Evolutionary conservation across 2,113 vertebrate genomes (phyloP).

Genomic region (Silurus asotus): DNA sequence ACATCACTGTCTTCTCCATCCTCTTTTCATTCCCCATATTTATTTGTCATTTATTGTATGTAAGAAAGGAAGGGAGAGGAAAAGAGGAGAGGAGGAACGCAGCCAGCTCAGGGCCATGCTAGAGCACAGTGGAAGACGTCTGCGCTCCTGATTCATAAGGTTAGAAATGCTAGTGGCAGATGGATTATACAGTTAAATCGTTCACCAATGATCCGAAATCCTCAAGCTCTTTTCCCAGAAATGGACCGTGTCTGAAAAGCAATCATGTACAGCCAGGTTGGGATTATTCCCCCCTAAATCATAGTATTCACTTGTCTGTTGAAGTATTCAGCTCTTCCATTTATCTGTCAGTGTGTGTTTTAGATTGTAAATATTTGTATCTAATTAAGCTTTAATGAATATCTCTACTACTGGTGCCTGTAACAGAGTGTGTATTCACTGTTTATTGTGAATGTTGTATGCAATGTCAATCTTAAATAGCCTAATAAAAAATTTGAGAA

Average conservation of each 20-base stretch:
- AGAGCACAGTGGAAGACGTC: conserved; percentile 48
- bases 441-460: conserved; percentile 20
- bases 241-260: not conserved
- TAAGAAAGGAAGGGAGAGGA: conserved; percentile 56
- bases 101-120: conserved; percentile 58
- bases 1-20: conserved; percentile 47
- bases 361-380: conserved; percentile 6
- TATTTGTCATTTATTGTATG: conserved; percentile 68
- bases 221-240: not conserved
- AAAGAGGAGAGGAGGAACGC: conserved; percentile 62
- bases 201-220: conserved; percentile 8
- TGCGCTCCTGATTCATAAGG: conserved; percentile 10
- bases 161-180: conserved; percentile 39
- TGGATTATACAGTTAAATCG: not conserved
- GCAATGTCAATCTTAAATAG: conserved; percentile 14
- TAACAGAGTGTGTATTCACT: not conserved
- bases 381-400: not conserved
- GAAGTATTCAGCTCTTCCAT: not conserved
- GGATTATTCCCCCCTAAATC: not conserved
- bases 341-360: not conserved
- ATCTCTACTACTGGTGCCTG: not conserved
- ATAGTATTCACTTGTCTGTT: not conserved
- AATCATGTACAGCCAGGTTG: not conserved
- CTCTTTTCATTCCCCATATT: conserved; percentile 58
- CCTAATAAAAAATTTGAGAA: conserved; percentile 37